Evolutionary conservation across 2,888 invertebrate genomes (phyloP).

Genomic region (Nomada hirtipes): DNA sequence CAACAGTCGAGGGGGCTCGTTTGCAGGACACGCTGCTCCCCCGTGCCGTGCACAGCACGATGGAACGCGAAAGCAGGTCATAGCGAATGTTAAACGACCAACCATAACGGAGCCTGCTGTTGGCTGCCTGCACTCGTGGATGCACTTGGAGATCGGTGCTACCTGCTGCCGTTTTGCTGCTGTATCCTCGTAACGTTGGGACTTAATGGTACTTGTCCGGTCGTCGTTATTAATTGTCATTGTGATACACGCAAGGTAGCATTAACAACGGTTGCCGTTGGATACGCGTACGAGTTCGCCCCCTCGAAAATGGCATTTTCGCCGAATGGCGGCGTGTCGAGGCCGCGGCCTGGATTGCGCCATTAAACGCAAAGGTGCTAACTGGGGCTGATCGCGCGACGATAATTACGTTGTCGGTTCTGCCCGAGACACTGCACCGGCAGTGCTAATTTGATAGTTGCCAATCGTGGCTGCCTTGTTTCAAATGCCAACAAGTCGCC

Average conservation of each 20-base stretch:
- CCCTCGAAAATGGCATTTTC: constrained; percentile 43
- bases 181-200: constrained; percentile 43
- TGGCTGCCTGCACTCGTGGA: constrained; percentile 22
- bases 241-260: constrained; percentile 61
- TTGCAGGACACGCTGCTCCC: constrained; percentile 25
- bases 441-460: constrained; percentile 29
- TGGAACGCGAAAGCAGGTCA: constrained; percentile 37
- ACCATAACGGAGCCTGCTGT: constrained; percentile 29
- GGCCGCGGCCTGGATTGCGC: constrained; percentile 2
- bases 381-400: constrained; percentile 38
- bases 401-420: constrained; percentile 45
- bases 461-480: neutral
- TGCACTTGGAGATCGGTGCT: constrained; percentile 36
- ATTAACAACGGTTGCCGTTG: constrained; percentile 48
- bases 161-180: neutral
- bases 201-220: constrained; percentile 67
- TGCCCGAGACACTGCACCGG: constrained; percentile 22
- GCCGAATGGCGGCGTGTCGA: neutral
- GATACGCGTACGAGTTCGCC: constrained; percentile 19
- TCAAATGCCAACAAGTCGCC: neutral
- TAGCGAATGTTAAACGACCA: constrained; percentile 44
- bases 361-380: constrained; percentile 54
- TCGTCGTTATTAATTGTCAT: constrained; percentile 70
- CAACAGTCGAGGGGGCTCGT: constrained; percentile 12
- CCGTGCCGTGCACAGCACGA: neutral